These are phyloP conservation scores for Melitaea cinxia DNA, from an alignment of 1,140 invertebrate genomes.

Conservation along the genomic window DNA sequence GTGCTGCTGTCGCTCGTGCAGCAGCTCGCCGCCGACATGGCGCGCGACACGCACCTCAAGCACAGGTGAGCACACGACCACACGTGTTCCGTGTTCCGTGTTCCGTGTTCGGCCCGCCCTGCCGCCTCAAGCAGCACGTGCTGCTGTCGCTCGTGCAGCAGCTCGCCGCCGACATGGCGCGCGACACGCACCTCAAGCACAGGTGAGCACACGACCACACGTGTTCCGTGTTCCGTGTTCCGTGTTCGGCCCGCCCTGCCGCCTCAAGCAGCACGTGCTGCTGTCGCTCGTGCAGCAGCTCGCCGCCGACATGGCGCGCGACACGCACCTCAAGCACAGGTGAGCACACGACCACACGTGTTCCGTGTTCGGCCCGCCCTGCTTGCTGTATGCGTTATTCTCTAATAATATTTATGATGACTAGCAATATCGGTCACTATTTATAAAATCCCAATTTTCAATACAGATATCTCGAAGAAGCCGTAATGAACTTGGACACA, in stretches of 20 bases:
- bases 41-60: constrained; percentile 92
- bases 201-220: constrained; percentile 85
- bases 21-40: constrained; percentile 94
- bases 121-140: constrained; percentile 91
- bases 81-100: too few species aligned
- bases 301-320: constrained; percentile 90
- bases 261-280: constrained; percentile 91
- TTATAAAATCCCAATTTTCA: too few species aligned
- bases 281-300: constrained; percentile 96
- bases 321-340: constrained; percentile 95
- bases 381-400: too few species aligned
- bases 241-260: constrained; percentile 88
- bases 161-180: constrained; percentile 91
- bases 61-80: constrained; percentile 87
- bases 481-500: constrained; percentile 91
- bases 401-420: too few species aligned
- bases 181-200: constrained; percentile 93
- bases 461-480: constrained; percentile 92
- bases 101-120: constrained; percentile 89
- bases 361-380: constrained; percentile 89
- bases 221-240: too few species aligned
- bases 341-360: too few species aligned
- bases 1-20: constrained; percentile 95
- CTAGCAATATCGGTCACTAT: too few species aligned
- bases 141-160: constrained; percentile 96